Base-by-base conservation (phyloP, 2,888 invertebrate genomes). In the Lapara coniferarum region DNA sequence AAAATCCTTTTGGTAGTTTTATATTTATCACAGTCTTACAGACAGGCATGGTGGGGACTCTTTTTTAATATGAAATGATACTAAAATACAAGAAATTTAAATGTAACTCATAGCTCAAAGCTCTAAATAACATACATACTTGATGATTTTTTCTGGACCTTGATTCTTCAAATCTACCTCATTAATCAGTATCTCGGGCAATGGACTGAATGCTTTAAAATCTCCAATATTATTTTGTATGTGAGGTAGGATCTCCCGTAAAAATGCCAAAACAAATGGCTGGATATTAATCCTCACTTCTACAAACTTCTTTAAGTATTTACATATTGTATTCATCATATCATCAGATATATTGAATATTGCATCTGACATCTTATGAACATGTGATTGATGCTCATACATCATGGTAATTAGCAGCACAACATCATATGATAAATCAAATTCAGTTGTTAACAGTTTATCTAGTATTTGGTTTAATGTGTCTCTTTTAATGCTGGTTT, bases 351-450 rank as follows among this genome's bases (percentile, higher is more conserved):
- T 85, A 79, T 87, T 80, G 2, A 96, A 82, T 0, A 95, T 90
- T 49, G 88, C 88, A 14, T 93, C 87, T 0, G 95, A 91, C 66
- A 97, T 91, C 12, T 79, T 82, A 0, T 82, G 91, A 2, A 94
- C 80, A 55, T 94, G 91, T 14, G 85, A 82, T 70, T 97, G 97
- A 14, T 95, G 95, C 74, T 96, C 96, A 80, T 96, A 97, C 66
- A 97, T 91, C 75, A 96, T 92, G n/a, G 96, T 90, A 37, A 98
- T 87, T 14, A 97, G 88, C 55, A 96, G 85, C 10, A 96, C 88
- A 0, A 95, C 95, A 81, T 97, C 97, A 73, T 92, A 91, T 0
- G 89, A 84, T 67, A 93, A 71, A 69, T 89, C 87, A 85, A 89
- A 87, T 71, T 89, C 89, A 0, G 89, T 86, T 10, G 86, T 87